Evolutionary conservation across 1,140 invertebrate genomes (phyloP), one percentile per base, ranked within the genome.

Genomic region (Magallana ariakensis): DNA sequence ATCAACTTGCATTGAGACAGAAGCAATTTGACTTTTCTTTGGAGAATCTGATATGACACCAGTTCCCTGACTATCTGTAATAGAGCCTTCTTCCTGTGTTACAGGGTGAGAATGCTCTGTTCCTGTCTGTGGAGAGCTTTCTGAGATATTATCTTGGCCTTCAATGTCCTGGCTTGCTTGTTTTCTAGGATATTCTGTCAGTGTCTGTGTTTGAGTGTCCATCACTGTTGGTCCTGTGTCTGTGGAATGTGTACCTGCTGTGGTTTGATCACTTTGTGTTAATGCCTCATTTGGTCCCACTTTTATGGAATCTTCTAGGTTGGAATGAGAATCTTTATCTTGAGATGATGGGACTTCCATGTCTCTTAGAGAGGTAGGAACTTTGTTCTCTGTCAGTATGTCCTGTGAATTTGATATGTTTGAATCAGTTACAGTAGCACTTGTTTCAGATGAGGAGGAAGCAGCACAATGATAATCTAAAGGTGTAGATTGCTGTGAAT

Each of bases 251-350:
- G 66, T 0, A 9, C 26, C n/a, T 70, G 66, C 10, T 75, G 22
- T 22, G 13, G 10, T 33, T 75, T 75, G 66, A 33, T 75, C 22
- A 19, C 22, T 33, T 19, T 75, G 16, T 62, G 5, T 19, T n/a
- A 62, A 62, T 19, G 16, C 22, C 22, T 75, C 22, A 9, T 75
- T 22, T 75, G 66, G 22, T 75, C 22, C 1, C 15, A 4, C 22
- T 75, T 75, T 7, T 26, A 26, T 75, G 5, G 66, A 75, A 33
- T 75, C 9, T 10, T 75, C 66, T 26, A 11, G 33, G 8, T 75
- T 75, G 9, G 66, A 75, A 75, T 75, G 22, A 26, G 66, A 46
- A 75, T 75, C 66, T 33, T 10, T 75, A 75, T 75, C 66, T 22
- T 75, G 66, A 26, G 66, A 75, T 75, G 66, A 75, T 33, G 66